Percentiles rank a stretch among this genome's conserved stretches.
Evolutionary conservation across 2,797 vertebrate genomes (phyloP).

Genomic region (Myoxocephalus aenaeus): DNA sequence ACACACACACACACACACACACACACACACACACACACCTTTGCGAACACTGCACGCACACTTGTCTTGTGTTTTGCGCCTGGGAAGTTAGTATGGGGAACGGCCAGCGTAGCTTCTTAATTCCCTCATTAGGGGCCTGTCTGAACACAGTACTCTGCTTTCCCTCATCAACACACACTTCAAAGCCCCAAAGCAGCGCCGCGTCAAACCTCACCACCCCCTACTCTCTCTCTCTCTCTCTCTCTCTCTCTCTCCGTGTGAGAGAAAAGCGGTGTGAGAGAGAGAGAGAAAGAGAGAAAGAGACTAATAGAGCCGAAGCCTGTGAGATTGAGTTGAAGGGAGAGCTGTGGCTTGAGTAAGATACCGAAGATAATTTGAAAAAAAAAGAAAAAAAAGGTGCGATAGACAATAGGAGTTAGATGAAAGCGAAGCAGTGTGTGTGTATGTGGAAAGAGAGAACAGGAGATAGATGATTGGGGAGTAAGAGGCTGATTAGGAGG

Average conservation of each 20-base stretch:
- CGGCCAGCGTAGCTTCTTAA: conserved; percentile 89
- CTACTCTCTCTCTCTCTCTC: conserved; percentile 55
- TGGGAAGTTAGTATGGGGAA: conserved; percentile 90
- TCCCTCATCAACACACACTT: conserved; percentile 92
- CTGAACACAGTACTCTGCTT: conserved; percentile 88
- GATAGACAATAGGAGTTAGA: conserved; percentile 51
- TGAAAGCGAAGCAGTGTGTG: conserved; percentile 45
- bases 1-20: conserved; percentile 48
- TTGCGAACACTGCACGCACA: conserved; percentile 56
- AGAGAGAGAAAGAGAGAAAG: conserved; percentile 35
- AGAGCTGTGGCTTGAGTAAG: conserved; percentile 61
- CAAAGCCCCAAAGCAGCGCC: conserved; percentile 86
- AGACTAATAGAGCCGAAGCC: conserved; percentile 65
- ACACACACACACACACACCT: conserved; percentile 28
- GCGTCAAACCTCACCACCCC: conserved; percentile 75
- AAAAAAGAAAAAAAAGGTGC: conserved; percentile 39
- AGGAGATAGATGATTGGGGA: conserved; percentile 69
- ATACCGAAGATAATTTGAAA: conserved; percentile 60
- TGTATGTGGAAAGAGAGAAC: conserved; percentile 50
- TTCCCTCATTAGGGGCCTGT: conserved; percentile 96
- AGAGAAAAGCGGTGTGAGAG: not conserved
- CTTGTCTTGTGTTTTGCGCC: conserved; percentile 73
- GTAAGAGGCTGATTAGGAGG: conserved; percentile 75
- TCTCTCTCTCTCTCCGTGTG: no score
- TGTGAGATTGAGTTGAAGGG: conserved; percentile 59